Evolutionary conservation across 92 coral and sea anemone species (phyloP), one percentile per base, ranked within the genome.

Genomic region (Hydrozoanthus gracilis): DNA sequence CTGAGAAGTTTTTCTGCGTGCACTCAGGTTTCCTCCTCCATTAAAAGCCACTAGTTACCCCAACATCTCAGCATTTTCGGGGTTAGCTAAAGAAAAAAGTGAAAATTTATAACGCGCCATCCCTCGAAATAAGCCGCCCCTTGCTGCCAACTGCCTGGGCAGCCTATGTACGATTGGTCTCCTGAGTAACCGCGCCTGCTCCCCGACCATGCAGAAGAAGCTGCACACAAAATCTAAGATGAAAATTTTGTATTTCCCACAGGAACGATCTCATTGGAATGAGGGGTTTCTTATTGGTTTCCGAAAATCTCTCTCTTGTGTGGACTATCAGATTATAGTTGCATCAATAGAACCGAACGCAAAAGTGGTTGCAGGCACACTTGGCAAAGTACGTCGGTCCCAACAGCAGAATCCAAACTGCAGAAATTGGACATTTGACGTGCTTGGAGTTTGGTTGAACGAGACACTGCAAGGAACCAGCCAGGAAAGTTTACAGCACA

Each of bases 251-350:
- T 80, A 46, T 80, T 65, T 80, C 6, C 85, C 85, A 20, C 6
- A 17, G 5, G 15, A 62, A 44, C 85, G 60, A 6, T 46, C 35
- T 6, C 4, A 27, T 20, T 64, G 85, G 85, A 44, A 65, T 12
- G 73, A 80, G 9, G 85, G 85, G 1, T 16, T 65, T 27, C 85
- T 80, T 2, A 48, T 80, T 16, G 85, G 85, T 9, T 80, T 49
- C n/a, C 74, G 47, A 17, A 64, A 47, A 39, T n/a, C 17, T 47
- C 18, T 0, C 16, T 45, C 56, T 12, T 61, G 47, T 7, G 73
- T 80, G 1, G 85, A 45, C 20, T 66, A 46, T 65, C 73, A 67
- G 18, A 3, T 80, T 47, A 44, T 80, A 7, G 35, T 80, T 11
- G 64, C 85, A 16, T 66, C 47, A 46, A 1, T 65, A 20, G 17